A percentile compares a stretch with the other conserved stretches of the same genome.
These are phyloP conservation scores for Enteromius afrohamiltoni DNA, from an alignment of 2,797 vertebrate genomes.

Conservation along the genomic window DNA sequence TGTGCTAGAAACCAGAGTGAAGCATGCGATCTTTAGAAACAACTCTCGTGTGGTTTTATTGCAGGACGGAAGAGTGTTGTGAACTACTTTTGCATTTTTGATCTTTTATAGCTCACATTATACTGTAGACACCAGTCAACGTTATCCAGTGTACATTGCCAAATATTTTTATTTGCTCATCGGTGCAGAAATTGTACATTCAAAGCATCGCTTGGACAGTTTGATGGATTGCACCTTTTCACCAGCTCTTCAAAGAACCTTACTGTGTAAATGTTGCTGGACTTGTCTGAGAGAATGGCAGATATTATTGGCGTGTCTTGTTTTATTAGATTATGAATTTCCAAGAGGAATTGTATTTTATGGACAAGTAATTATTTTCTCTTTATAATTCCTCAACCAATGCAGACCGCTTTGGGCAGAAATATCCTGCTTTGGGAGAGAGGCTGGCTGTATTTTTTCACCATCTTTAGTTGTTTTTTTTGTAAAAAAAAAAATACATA, in stretches of 20 bases:
- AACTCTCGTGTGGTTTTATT: neutral
- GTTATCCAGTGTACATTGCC: constrained; percentile 19
- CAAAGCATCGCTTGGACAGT: neutral
- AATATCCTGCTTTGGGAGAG: neutral
- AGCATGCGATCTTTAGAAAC: constrained; percentile 27
- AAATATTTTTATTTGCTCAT: constrained; percentile 21
- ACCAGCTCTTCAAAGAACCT: constrained; percentile 51
- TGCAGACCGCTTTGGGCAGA: neutral
- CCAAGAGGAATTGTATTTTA: constrained; percentile 36
- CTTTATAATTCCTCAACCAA: neutral
- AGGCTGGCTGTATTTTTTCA: neutral
- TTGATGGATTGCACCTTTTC: constrained; percentile 36
- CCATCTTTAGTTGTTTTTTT: neutral
- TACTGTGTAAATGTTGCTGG: constrained; percentile 39
- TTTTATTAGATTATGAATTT: constrained; percentile 38
- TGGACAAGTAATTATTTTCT: neutral
- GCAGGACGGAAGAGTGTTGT: constrained; percentile 7
- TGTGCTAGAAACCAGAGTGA: constrained; percentile 25
- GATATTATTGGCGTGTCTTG: constrained; percentile 11
- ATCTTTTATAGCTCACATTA: constrained; percentile 49
- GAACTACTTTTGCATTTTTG: constrained; percentile 31
- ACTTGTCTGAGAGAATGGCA: constrained; percentile 20
- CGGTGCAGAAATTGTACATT: neutral
- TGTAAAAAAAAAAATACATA: neutral
- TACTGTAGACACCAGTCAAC: constrained; percentile 23